These are phyloP conservation scores for Gnatocerus cornutus DNA, from an alignment of 2,888 invertebrate species.

Conservation along the genomic window DNA sequence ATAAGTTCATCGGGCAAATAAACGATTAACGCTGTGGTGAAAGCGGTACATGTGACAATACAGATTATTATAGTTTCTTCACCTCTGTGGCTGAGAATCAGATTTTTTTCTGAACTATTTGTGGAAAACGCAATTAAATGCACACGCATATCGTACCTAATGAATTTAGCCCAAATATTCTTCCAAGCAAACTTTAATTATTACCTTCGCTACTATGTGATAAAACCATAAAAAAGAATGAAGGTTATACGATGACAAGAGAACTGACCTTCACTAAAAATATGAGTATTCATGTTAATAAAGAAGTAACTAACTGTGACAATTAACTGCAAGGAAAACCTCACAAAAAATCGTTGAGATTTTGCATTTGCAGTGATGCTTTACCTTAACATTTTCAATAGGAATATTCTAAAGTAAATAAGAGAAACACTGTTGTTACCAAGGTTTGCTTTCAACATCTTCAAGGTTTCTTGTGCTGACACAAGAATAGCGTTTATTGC, in stretches of 20 bases:
- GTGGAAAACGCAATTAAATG: too few relatives aligned
- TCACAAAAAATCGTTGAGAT: too few relatives aligned
- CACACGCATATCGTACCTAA: too few relatives aligned
- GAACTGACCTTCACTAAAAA: not conserved
- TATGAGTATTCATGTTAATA: not conserved
- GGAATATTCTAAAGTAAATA: not conserved
- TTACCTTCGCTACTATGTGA: not conserved
- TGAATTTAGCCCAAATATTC: not conserved
- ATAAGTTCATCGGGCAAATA: conserved; percentile 1
- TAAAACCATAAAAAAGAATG: not conserved
- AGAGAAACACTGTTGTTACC: not conserved
- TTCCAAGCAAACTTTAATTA: not conserved
- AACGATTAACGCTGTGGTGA: not conserved
- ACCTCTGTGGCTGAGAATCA: not conserved
- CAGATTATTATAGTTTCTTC: not conserved
- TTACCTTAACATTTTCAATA: too few relatives aligned
- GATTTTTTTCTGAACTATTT: too few relatives aligned
- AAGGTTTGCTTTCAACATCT: conserved; percentile 2
- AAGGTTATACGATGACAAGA: not conserved
- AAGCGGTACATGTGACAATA: not conserved
- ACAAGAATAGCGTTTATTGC: not conserved
- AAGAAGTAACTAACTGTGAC: too few relatives aligned
- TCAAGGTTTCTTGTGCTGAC: not conserved
- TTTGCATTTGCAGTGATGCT: too few relatives aligned
- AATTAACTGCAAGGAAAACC: too few relatives aligned